Conservation (phyloP, 2,888 invertebrate genomes). For the Candidula unifasciata region DNA sequence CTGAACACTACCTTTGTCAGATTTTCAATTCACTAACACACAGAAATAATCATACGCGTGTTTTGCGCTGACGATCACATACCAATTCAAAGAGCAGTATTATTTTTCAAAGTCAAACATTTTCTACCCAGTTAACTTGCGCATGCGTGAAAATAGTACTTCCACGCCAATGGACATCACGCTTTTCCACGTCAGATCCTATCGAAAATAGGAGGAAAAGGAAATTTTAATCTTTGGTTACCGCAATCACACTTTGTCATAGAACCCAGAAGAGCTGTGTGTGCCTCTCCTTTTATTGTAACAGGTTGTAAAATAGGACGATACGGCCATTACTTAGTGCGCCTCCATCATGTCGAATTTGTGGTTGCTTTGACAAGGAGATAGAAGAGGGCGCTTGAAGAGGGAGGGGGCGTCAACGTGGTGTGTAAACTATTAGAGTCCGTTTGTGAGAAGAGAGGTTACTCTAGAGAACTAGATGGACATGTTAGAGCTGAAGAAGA, state of each 20-base stretch:
- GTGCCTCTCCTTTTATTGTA: constrained; percentile 17
- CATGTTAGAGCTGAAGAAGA: background rate
- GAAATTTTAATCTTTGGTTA: constrained; percentile 32
- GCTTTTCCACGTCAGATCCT: constrained; percentile 4
- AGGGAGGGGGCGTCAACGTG: too few relatives aligned
- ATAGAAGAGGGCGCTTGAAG: too few relatives aligned
- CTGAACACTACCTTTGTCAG: too few relatives aligned
- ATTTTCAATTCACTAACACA: too few relatives aligned
- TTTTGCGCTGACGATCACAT: background rate
- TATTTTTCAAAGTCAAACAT: background rate
- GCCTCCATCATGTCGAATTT: background rate
- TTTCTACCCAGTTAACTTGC: background rate
- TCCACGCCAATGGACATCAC: constrained; percentile 9
- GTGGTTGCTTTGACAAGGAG: background rate
- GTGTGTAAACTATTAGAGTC: too few relatives aligned
- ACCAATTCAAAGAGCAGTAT: background rate
- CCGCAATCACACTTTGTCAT: constrained; percentile 40
- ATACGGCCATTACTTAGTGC: constrained; percentile 33
- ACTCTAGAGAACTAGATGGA: too few relatives aligned
- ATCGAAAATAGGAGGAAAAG: background rate
- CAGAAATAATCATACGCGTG: too few relatives aligned
- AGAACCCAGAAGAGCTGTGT: background rate
- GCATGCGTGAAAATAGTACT: background rate
- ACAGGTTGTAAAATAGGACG: constrained; percentile 22
- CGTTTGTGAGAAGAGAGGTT: too few relatives aligned